Base-by-base conservation (phyloP, 2,113 vertebrate species). In the Choloepus hoffmanni region DNA sequence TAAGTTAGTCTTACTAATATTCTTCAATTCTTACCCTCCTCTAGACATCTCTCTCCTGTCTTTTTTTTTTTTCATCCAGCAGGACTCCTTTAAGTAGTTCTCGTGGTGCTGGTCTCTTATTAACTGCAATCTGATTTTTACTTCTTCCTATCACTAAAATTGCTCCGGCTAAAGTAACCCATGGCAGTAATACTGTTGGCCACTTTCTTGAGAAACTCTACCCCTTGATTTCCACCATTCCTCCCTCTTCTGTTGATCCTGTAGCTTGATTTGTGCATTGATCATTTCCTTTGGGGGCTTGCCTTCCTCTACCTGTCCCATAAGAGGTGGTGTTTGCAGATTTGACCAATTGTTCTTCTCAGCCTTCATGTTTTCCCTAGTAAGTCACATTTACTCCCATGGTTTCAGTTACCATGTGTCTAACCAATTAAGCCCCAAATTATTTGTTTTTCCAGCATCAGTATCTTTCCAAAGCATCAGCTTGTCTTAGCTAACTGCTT, bases 211-310 rank as follows among this genome's bases (percentile, higher is more conserved):
- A 63, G 62, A 92, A 48, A 89, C 26, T 67, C 76, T 67, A 21
- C 43, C 15, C 33, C 45, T 84, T 72, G 36, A 74, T 40, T 95
- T 84, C 68, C 16, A 65, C 85, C 45, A 16, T 85, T 18, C 43
- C 43, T 18, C 15, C 40, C 63, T 33, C 16, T 55, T 81, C 19
- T 60, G 30, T 84, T 70, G 67, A n/a, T 58, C 63, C 48, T 85
- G 68, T 8, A 87, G 36, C 55, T 74, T 87, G 50, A 28, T 91
- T 28, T 30, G 28, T 28, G 19, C 26, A 8, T 73, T 60, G 63
- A 45, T 91, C 82, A 73, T 85, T 91, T 77, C 67, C 45, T 81
- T 73, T 73, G 58, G 87, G 74, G 33, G 33, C 40, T 65, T 86
- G 26, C 67, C 63, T 84, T 90, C 30, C 12, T 81, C 74, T 74